Evolutionary conservation across 2,113 vertebrate species (phyloP), one percentile per base, ranked within the genome.

Genomic region (Emydura subglobosa): DNA sequence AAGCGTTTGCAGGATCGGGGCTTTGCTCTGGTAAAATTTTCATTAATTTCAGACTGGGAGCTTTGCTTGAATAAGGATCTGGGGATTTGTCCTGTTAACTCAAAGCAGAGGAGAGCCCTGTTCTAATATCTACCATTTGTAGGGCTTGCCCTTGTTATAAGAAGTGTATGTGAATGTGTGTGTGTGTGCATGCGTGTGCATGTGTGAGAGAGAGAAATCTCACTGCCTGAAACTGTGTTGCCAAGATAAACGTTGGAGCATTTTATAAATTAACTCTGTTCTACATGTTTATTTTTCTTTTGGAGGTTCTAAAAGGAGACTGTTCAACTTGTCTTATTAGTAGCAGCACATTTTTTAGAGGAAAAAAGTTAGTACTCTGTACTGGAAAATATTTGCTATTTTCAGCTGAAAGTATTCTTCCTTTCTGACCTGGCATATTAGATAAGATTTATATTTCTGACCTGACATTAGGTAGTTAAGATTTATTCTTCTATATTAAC

Each of bases 221-320:
- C 86, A 59, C 92, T 95, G 96, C 96, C 97, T 93, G 72, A 96
- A 96, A 97, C 86, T 92, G 87, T 95, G 90, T 93, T 97, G 97
- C 97, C 96, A 98, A 97, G 91, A 96, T 96, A 98, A 98, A 98
- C 96, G 92, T 91, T 92, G 89, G 95, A 97, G 93, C 94, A 96
- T 97, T 98, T 98, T 97, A 98, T 97, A 98, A 98, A 98, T 98
- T 98, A 98, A 98, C 96, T 98, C 68, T 55, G 94, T 91, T 98
- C 97, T 91, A 61, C 91, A 80, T 98, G 97, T 98, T 98, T 98
- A 96, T 97, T 98, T 98, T 98, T 97, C 96, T 98, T 97, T 92
- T 82, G 83, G 94, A 98, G 96, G 95, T 97, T 97, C 97, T 98
- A 98, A 97, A 98, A 97, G 93, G 96, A 97, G 92, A 94, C 94